Conservation (phyloP, 2,113 vertebrate genomes). For the Strix uralensis region DNA sequence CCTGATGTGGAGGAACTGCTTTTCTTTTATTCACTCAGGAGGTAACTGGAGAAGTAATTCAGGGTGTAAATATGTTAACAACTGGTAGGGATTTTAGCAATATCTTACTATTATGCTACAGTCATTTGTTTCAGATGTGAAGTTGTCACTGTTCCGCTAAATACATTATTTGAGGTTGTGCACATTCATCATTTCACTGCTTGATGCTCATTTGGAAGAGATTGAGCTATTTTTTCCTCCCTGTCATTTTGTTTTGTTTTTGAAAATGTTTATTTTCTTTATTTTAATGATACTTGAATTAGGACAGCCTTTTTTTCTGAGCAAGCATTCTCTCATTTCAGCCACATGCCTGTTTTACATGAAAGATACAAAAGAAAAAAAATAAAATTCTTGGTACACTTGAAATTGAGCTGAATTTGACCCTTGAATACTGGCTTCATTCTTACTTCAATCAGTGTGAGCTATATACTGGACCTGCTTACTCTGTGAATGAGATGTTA, state of each 20-base stretch:
- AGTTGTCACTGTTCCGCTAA: not conserved
- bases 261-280: not conserved
- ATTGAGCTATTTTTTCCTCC: not conserved
- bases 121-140: not conserved
- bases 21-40: not conserved
- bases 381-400: not conserved
- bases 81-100: not conserved
- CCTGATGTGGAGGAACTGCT: not conserved
- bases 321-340: not conserved
- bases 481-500: conserved; percentile 20
- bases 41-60: not conserved
- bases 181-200: not conserved
- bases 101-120: not conserved
- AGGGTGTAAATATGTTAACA: not conserved
- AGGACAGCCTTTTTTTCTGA: not conserved
- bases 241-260: not conserved
- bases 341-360: not conserved
- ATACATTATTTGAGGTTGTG: not conserved
- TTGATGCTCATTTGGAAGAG: not conserved
- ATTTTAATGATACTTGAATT: not conserved
- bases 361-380: not conserved
- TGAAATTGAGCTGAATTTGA: not conserved
- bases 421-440: not conserved
- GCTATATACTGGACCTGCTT: not conserved
- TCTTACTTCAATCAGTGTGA: not conserved